Conservation (phyloP, 1,140 invertebrate genomes). For the Drosophila rhopaloa region DNA sequence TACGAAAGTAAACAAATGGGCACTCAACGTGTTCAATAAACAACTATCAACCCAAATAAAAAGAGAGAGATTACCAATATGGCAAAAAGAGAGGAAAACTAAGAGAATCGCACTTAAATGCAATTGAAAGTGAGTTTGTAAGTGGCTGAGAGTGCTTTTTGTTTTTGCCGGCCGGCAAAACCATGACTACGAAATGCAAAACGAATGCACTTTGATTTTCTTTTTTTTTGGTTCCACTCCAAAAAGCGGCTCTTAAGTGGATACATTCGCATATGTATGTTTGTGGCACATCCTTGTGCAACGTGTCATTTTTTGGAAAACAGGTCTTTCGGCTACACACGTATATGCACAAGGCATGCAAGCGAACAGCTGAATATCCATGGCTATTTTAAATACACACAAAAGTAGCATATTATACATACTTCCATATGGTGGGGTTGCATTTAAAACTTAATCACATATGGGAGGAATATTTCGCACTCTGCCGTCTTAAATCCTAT, state of each 20-base stretch:
- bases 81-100: conserved; percentile 8
- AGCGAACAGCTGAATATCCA: conserved; percentile 28
- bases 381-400: neutral
- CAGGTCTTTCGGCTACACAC: conserved; percentile 32
- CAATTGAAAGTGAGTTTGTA: conserved; percentile 27
- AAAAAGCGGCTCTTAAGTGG: conserved; percentile 26
- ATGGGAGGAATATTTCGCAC: neutral
- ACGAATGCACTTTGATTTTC: conserved; percentile 20
- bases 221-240: conserved; percentile 4
- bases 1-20: conserved; percentile 72
- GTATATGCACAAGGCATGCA: conserved; percentile 17
- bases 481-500: too few species aligned
- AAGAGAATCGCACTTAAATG: conserved; percentile 10
- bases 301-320: conserved; percentile 52
- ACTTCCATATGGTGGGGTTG: neutral
- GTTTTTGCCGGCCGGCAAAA: conserved; percentile 68
- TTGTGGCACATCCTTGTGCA: conserved; percentile 46
- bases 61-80: neutral
- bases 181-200: conserved; percentile 11
- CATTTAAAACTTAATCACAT: neutral
- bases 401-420: too few species aligned
- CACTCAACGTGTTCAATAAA: conserved; percentile 26
- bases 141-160: conserved; percentile 16
- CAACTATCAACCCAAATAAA: conserved; percentile 6
- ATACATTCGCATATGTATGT: conserved; percentile 15